A percentile compares a stretch with the other conserved stretches of the same genome.
Evolutionary conservation across 2,797 vertebrate genomes (phyloP).

Genomic region (Monodelphis domestica): DNA sequence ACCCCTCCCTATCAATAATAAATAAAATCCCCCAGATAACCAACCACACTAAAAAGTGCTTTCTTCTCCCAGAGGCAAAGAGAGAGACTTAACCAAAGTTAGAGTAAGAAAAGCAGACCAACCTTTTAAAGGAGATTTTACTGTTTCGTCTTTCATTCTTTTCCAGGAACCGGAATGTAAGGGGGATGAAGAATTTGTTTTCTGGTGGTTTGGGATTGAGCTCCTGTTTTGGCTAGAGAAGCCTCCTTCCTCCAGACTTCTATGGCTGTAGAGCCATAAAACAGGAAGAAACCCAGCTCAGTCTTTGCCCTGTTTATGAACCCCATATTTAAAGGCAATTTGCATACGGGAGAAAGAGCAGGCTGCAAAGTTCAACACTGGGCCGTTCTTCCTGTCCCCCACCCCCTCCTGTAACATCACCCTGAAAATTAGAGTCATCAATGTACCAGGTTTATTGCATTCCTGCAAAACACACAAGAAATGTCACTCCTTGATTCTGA

Average conservation of each 20-base stretch:
- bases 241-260: slow-evolving; percentile 45
- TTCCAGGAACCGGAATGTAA: slow-evolving; percentile 22
- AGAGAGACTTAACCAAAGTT: not conserved
- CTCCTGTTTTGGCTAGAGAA: slow-evolving; percentile 40
- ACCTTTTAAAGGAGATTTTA: slow-evolving; percentile 87
- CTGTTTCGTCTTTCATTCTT: slow-evolving; percentile 84
- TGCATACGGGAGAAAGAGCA: slow-evolving; percentile 81
- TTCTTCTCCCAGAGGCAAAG: not conserved
- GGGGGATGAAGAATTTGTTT: slow-evolving; percentile 45
- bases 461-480: slow-evolving; percentile 70
- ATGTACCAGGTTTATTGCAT: slow-evolving; percentile 72
- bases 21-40: not conserved
- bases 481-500: slow-evolving; percentile 67
- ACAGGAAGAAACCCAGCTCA: slow-evolving; percentile 53
- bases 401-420: slow-evolving; percentile 64
- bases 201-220: slow-evolving; percentile 53
- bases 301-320: slow-evolving; percentile 72
- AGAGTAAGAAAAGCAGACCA: slow-evolving; percentile 68
- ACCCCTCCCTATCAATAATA: not conserved
- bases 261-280: slow-evolving; percentile 68
- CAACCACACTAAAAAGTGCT: not conserved
- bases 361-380: slow-evolving; percentile 83
- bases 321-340: slow-evolving; percentile 79
- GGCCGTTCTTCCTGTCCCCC: slow-evolving; percentile 75
- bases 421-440: slow-evolving; percentile 82